Evolutionary conservation across 2,113 vertebrate species (phyloP), one percentile per base, ranked within the genome.

Genomic region (Nothoprocta perdicaria): DNA sequence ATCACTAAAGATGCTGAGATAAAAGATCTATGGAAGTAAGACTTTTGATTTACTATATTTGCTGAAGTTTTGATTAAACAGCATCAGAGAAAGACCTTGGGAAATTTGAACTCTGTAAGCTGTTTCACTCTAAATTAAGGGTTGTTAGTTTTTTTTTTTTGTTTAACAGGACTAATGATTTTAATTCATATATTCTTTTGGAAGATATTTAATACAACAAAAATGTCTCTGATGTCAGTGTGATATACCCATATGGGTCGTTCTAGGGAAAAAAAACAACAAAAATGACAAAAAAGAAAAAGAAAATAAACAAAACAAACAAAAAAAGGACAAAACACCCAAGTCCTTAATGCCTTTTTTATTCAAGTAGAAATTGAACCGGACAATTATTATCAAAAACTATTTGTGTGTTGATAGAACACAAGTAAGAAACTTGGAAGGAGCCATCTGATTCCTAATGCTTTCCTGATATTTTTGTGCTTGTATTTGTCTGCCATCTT

Each of bases 21-120:
- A 48, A 79, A 52, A 79, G 23, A 48, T 69, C 74, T 79, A 24
- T 83, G 48, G 63, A 94, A 96, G 88, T 43, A 78, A 80, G 21
- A 80, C 10, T 94, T 97, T 95, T 95, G 31, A 95, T 95, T 95
- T 96, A 90, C 14, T 67, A 10, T 81, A 67, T 80, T 84, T 67
- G 38, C 76, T 94, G 80, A 74, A 61, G 46, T 96, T 96, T 91
- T 95, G 94, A 94, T 94, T 94, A 93, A 82, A 27, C 38, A 92
- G 83, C 38, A 69, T 81, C 91, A 62, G 7, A 46, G 24, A 88
- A 93, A 78, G 66, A 91, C 68, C 48, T 86, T 61, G 14, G 65
- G 57, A 57, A 63, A 93, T 65, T 48, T 80, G 53, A 52, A 84
- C 41, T 93, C 50, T 50, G 55, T 72, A 60, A 69, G 60, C 10